These are phyloP conservation scores for Patagioenas fasciata DNA, from an alignment of 2,113 vertebrate species.

Conservation along the genomic window DNA sequence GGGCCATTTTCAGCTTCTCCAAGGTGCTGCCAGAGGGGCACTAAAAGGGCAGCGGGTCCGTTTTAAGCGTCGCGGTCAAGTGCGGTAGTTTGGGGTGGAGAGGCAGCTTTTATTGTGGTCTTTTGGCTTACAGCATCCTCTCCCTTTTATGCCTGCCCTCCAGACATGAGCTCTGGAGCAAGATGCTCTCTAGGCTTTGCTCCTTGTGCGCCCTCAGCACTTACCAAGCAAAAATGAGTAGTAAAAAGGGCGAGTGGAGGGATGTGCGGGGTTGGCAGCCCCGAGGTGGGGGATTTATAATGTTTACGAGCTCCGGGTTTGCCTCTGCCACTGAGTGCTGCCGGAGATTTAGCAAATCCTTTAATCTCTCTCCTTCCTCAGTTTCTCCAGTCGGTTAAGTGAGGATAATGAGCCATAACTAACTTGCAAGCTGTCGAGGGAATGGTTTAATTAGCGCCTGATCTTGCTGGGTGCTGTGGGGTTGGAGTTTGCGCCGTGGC, in stretches of 20 bases:
- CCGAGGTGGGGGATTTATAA: conserved; percentile 15
- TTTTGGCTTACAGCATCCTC: neutral
- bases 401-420: conserved; percentile 68
- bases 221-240: neutral
- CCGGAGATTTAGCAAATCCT: conserved; percentile 58
- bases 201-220: neutral
- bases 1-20: neutral
- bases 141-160: neutral
- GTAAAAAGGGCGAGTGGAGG: neutral
- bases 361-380: conserved; percentile 67
- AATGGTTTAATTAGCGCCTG: conserved; percentile 55
- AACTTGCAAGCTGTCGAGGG: conserved; percentile 61
- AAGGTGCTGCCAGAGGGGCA: neutral
- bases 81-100: neutral
- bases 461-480: conserved; percentile 52
- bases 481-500: neutral
- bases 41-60: neutral
- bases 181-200: neutral
- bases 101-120: neutral
- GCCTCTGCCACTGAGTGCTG: conserved; percentile 45
- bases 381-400: conserved; percentile 65
- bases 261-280: neutral
- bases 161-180: neutral
- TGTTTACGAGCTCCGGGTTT: conserved; percentile 30
- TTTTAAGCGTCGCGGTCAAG: neutral